Conservation (phyloP, 2,888 invertebrate genomes). For the Andrena fulva region DNA sequence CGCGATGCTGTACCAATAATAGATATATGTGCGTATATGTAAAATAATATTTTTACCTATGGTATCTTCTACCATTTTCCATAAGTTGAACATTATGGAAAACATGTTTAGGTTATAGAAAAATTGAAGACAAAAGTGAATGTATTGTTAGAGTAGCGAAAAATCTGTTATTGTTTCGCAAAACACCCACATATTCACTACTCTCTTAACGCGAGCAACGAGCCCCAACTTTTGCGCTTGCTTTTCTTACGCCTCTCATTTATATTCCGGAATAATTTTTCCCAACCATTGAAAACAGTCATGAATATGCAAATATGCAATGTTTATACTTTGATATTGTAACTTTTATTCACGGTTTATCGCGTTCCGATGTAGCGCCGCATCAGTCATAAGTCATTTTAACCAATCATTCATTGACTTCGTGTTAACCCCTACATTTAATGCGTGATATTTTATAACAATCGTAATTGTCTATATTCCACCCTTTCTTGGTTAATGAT, state of each 20-base stretch:
- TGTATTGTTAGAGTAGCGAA: conserved; percentile 27
- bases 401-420: neutral
- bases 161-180: conserved; percentile 3
- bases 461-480: neutral
- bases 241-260: neutral
- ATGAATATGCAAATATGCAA: neutral
- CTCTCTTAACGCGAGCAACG: neutral
- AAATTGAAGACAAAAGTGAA: conserved; percentile 8
- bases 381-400: neutral
- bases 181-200: conserved; percentile 48
- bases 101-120: conserved; percentile 72
- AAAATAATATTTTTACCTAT: conserved; percentile 75
- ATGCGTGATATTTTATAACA: neutral
- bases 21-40: conserved; percentile 2
- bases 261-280: conserved; percentile 8
- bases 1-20: conserved; percentile 21
- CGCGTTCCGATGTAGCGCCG: neutral
- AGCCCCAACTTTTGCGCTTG: neutral
- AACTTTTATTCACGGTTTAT: neutral
- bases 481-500: neutral
- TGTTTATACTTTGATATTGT: conserved; percentile 8
- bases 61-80: conserved; percentile 72
- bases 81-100: conserved; percentile 70
- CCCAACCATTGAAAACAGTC: neutral
- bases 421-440: neutral